phyloP scores from a whole-genome alignment of 2,888 invertebrate genomes.

The Amiota mariae region DNA sequence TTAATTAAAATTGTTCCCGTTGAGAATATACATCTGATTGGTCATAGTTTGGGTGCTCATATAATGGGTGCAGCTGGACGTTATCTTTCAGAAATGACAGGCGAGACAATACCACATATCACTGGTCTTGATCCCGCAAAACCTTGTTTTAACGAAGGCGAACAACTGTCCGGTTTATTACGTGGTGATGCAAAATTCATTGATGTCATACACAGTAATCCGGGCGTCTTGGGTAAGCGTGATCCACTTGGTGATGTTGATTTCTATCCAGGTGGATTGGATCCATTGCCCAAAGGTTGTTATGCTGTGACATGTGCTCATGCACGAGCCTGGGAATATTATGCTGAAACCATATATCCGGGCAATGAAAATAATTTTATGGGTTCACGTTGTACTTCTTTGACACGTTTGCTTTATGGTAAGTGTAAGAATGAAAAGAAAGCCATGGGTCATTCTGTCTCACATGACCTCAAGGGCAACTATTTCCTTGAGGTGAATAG shows the following conservation, averaged over 20 bases:
- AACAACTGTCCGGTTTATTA: constrained; percentile 64
- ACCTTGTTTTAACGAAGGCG: constrained; percentile 72
- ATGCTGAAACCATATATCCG: constrained; percentile 68
- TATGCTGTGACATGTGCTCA: constrained; percentile 66
- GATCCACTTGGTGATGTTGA: constrained; percentile 71
- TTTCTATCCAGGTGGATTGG: constrained; percentile 71
- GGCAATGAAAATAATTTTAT: constrained; percentile 71
- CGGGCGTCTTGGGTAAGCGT: constrained; percentile 70
- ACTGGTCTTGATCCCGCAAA: constrained; percentile 73
- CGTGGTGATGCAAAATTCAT: constrained; percentile 72
- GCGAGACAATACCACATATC: constrained; percentile 62
- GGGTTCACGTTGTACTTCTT: constrained; percentile 66
- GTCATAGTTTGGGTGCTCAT: constrained; percentile 72
- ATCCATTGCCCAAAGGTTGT: constrained; percentile 67
- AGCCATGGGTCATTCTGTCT: constrained; percentile 69
- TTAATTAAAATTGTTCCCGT: constrained; percentile 60
- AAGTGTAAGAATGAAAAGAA: constrained; percentile 58
- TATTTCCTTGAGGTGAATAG: constrained; percentile 69
- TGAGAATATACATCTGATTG: constrained; percentile 70
- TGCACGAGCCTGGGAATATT: constrained; percentile 68
- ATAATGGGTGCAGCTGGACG: constrained; percentile 71
- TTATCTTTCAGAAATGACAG: constrained; percentile 58
- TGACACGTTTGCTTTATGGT: constrained; percentile 56
- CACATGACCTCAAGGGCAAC: constrained; percentile 64
- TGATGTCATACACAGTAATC: constrained; percentile 71